A percentile compares a stretch with the other conserved stretches of the same genome.
These are phyloP conservation scores for Bimastos eiseni DNA, from an alignment of 2,888 invertebrate species.

Conservation along the genomic window DNA sequence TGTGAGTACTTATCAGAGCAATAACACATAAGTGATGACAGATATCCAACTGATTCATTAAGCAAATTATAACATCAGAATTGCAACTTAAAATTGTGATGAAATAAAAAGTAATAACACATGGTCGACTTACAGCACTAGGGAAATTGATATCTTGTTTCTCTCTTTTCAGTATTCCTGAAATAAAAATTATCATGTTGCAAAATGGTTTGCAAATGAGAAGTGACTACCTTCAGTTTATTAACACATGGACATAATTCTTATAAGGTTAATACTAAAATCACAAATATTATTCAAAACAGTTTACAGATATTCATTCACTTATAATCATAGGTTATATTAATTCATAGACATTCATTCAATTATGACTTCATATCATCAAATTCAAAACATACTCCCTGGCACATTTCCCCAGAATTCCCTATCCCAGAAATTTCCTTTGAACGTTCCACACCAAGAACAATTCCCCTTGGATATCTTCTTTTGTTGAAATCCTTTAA, in stretches of 20 bases:
- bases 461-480: too few species aligned
- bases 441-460: too few species aligned
- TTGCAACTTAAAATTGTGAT: background rate
- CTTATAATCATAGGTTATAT: background rate
- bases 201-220: background rate
- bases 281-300: background rate
- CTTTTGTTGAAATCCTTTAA: too few species aligned
- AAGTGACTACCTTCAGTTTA: background rate
- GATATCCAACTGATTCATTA: background rate
- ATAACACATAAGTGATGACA: background rate
- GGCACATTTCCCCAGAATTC: too few species aligned
- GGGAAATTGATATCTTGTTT: background rate
- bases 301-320: background rate
- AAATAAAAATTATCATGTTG: constrained; percentile 1
- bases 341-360: background rate
- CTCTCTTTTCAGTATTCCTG: background rate
- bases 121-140: background rate
- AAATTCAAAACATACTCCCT: too few species aligned
- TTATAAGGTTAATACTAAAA: background rate
- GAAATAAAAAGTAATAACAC: background rate
- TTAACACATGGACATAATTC: background rate
- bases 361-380: background rate
- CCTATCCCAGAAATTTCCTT: too few species aligned
- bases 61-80: background rate
- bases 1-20: background rate